These are phyloP conservation scores for Ceriagrion tenellum DNA, from an alignment of 2,888 invertebrate genomes.

Conservation along the genomic window DNA sequence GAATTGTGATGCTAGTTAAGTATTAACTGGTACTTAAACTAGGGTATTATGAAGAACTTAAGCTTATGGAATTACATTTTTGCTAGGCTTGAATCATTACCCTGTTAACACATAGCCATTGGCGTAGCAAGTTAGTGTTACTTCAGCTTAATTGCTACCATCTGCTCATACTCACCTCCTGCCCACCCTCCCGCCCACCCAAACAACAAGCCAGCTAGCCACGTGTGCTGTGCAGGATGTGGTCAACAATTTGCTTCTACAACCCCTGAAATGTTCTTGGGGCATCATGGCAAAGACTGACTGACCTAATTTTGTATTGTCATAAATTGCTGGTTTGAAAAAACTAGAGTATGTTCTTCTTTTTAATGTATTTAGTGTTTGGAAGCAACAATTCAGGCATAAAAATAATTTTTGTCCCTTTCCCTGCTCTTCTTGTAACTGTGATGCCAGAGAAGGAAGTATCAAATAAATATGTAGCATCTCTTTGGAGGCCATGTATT, in stretches of 20 bases:
- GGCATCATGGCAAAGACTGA: constrained; percentile 42
- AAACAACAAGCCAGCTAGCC: constrained; percentile 54
- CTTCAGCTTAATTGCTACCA: constrained; percentile 56
- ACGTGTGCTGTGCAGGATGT: constrained; percentile 42
- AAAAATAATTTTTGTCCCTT: constrained; percentile 66
- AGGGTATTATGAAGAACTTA: constrained; percentile 57
- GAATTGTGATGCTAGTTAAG: constrained; percentile 68
- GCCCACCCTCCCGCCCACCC: background rate
- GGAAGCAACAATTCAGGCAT: constrained; percentile 55
- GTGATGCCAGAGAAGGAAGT: constrained; percentile 68
- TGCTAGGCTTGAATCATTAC: constrained; percentile 64
- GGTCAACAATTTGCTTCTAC: constrained; percentile 42
- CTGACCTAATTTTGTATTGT: constrained; percentile 58
- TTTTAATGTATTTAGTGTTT: constrained; percentile 66
- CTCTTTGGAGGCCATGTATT: constrained; percentile 66
- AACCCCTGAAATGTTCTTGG: constrained; percentile 40
- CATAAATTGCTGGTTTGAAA: constrained; percentile 48
- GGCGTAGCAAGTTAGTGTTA: constrained; percentile 58
- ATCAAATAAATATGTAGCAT: constrained; percentile 66
- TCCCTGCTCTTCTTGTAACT: constrained; percentile 68
- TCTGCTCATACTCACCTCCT: constrained; percentile 47
- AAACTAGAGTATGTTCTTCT: constrained; percentile 1
- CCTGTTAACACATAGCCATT: constrained; percentile 63
- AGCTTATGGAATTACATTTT: constrained; percentile 63
- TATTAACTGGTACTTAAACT: constrained; percentile 68